Percentiles rank a stretch among this genome's conserved stretches.
Conservation (phyloP, 2,797 vertebrate species). For the Onychomys torridus region DNA sequence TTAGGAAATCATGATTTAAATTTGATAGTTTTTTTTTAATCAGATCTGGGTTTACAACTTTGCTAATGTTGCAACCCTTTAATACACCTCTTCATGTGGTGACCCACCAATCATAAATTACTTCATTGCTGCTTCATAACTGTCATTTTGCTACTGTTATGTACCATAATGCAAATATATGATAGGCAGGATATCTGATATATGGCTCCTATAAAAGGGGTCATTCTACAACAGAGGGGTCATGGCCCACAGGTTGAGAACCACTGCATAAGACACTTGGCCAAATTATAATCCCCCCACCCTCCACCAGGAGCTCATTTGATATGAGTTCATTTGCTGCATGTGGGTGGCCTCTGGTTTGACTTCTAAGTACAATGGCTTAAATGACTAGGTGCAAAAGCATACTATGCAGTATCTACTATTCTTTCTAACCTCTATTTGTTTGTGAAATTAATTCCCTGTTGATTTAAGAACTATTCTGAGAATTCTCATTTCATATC, state of each 20-base stretch:
- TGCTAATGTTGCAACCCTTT: neutral
- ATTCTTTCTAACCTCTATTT: neutral
- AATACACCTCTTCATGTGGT: neutral
- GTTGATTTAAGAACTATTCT: slow-evolving; percentile 34
- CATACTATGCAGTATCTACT: slow-evolving; percentile 5
- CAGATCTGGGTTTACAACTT: neutral
- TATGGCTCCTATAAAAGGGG: neutral
- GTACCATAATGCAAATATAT: neutral
- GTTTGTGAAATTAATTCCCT: slow-evolving; percentile 37
- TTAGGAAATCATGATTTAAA: neutral
- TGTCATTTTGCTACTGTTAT: no score
- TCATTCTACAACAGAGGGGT: neutral
- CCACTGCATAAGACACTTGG: slow-evolving; percentile 31
- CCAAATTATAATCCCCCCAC: neutral
- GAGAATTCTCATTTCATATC: neutral
- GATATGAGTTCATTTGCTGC: slow-evolving; percentile 28
- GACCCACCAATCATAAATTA: neutral
- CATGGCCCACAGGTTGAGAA: neutral
- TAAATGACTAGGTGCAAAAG: slow-evolving; percentile 12
- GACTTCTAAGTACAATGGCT: slow-evolving; percentile 56
- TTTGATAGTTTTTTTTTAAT: slow-evolving; percentile 57
- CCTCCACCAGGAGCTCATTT: slow-evolving; percentile 19
- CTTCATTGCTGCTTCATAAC: neutral
- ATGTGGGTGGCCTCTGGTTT: neutral
- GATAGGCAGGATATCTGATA: neutral